phyloP scores from a whole-genome alignment of 2,113 vertebrate species.

The Albula glossodonta region DNA sequence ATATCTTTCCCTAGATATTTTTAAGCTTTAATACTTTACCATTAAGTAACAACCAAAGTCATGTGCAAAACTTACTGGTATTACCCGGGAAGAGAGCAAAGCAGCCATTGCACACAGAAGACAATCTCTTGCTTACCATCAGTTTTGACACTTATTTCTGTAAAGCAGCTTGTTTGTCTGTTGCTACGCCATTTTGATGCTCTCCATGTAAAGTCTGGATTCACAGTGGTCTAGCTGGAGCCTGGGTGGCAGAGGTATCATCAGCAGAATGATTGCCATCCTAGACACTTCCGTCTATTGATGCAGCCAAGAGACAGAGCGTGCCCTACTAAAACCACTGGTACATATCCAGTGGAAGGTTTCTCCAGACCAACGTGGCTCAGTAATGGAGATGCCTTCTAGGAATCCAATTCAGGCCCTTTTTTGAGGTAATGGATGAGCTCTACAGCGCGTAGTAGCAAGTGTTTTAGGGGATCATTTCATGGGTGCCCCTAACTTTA shows the following conservation, averaged over 20 bases:
- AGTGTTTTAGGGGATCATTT: background rate
- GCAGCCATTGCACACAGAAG: background rate
- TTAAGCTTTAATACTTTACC: no score
- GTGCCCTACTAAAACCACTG: background rate
- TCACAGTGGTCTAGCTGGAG: background rate
- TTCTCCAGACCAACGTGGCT: background rate
- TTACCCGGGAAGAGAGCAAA: no score
- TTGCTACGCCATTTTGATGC: background rate
- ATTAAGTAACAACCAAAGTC: no score
- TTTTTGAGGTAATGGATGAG: conserved; percentile 13
- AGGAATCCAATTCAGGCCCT: conserved; percentile 9
- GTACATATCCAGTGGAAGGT: conserved; percentile 32
- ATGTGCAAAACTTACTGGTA: no score
- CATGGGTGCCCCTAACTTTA: background rate
- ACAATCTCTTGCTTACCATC: background rate
- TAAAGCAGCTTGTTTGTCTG: background rate
- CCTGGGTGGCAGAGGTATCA: background rate
- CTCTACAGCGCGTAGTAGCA: background rate
- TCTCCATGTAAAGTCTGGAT: conserved; percentile 4
- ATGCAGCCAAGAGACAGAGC: background rate
- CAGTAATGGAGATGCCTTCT: conserved; percentile 13
- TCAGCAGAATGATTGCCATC: conserved; percentile 25
- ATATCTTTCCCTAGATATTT: no score
- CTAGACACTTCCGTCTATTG: conserved; percentile 36
- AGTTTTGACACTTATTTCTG: background rate